Conservation (phyloP, 92 coral and sea anemone species). For the Scolanthus callimorphus region DNA sequence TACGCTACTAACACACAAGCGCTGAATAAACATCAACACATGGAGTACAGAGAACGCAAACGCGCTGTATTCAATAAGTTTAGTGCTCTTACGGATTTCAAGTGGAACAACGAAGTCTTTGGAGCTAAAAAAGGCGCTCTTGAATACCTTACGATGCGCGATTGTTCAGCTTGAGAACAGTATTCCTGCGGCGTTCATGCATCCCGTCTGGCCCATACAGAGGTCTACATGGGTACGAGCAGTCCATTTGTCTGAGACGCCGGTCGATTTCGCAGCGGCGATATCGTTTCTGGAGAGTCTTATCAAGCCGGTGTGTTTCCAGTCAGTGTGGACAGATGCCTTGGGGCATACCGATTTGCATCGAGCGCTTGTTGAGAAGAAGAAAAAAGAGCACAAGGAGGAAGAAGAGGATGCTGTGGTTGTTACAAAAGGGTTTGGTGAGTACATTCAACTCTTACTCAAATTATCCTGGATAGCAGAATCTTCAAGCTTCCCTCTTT, state of each 20-base stretch:
- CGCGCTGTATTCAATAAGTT: constrained; percentile 86
- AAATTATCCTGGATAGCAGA: no score
- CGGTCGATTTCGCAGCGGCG: constrained; percentile 81
- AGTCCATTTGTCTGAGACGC: constrained; percentile 81
- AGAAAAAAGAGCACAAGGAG: constrained; percentile 75
- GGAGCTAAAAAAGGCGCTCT: constrained; percentile 78
- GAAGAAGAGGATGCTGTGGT: constrained; percentile 79
- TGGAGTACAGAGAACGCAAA: constrained; percentile 86
- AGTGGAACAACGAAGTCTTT: constrained; percentile 76
- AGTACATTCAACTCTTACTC: no score
- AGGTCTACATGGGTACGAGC: constrained; percentile 98
- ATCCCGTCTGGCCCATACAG: constrained; percentile 96
- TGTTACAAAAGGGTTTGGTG: constrained; percentile 55
- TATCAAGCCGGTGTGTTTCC: constrained; percentile 82
- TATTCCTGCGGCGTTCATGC: constrained; percentile 94
- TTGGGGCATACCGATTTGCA: constrained; percentile 84
- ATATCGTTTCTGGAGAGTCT: constrained; percentile 78
- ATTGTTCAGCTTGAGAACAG: constrained; percentile 82
- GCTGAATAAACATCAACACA: constrained; percentile 82
- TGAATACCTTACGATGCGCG: constrained; percentile 88
- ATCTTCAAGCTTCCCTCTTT: no score
- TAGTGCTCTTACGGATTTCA: constrained; percentile 66
- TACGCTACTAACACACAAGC: constrained; percentile 79
- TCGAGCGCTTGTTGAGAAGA: constrained; percentile 73
- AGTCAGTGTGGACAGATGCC: constrained; percentile 89